These are phyloP conservation scores for Gracilinanus agilis DNA, from an alignment of 2,113 vertebrate genomes.

Conservation along the genomic window DNA sequence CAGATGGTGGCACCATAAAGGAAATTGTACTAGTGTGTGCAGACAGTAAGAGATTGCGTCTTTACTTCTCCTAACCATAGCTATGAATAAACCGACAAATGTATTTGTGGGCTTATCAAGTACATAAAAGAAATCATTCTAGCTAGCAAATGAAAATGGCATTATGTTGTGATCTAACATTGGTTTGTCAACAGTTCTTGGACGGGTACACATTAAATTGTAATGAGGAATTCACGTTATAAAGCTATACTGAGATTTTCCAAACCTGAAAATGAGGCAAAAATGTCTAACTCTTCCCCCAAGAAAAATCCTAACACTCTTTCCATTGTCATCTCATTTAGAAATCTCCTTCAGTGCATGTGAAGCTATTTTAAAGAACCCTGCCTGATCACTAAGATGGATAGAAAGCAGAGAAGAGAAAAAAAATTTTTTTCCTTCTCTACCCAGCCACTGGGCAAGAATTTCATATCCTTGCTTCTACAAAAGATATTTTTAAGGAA, in stretches of 20 bases:
- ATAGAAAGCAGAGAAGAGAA: conserved; percentile 12
- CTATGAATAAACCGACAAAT: conserved; percentile 68
- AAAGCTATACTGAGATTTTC: conserved; percentile 71
- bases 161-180: conserved; percentile 39
- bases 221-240: conserved; percentile 65
- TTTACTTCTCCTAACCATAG: conserved; percentile 64
- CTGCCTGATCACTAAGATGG: conserved; percentile 35
- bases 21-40: conserved; percentile 60
- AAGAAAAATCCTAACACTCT: conserved; percentile 22
- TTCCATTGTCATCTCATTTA: conserved; percentile 52
- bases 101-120: conserved; percentile 72
- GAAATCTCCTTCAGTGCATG: background rate
- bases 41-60: conserved; percentile 64
- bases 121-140: conserved; percentile 73
- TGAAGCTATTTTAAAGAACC: conserved; percentile 5
- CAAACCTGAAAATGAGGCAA: conserved; percentile 69
- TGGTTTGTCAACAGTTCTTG: conserved; percentile 56
- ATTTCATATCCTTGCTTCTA: conserved; percentile 35
- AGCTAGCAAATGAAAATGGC: conserved; percentile 61
- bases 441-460: conserved; percentile 8
- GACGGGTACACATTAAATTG: conserved; percentile 71
- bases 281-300: conserved; percentile 68
- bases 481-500: conserved; percentile 47
- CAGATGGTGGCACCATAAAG: conserved; percentile 78
- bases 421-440: conserved; percentile 31